phyloP scores from a whole-genome alignment of 2,888 invertebrate genomes.

The Pseudeuparius sepicola region DNA sequence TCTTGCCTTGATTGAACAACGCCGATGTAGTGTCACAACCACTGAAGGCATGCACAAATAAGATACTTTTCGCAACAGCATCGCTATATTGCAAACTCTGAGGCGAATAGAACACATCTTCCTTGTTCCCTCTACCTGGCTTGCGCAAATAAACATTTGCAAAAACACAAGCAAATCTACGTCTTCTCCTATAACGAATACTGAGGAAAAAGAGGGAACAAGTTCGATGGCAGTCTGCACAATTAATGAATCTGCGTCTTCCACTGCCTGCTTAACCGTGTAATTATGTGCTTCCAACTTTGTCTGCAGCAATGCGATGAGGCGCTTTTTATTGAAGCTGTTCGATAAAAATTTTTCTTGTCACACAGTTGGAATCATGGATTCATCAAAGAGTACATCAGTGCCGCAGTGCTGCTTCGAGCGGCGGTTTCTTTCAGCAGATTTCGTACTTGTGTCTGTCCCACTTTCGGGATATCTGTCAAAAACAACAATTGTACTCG shows the following conservation, averaged over 20 bases:
- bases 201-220: slow-evolving; percentile 12
- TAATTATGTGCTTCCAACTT: slow-evolving; percentile 16
- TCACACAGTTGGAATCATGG: slow-evolving; percentile 19
- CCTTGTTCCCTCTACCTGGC: slow-evolving; percentile 9
- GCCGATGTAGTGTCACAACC: too few relatives aligned
- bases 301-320: slow-evolving; percentile 21
- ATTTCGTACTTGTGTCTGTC: slow-evolving; percentile 20
- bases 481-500: slow-evolving; percentile 22
- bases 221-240: slow-evolving; percentile 19
- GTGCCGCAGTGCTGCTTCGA: slow-evolving; percentile 1
- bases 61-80: neutral
- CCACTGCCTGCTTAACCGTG: slow-evolving; percentile 17
- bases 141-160: slow-evolving; percentile 9
- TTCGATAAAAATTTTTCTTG: slow-evolving; percentile 24
- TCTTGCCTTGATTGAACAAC: too few relatives aligned
- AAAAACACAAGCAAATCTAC: too few relatives aligned
- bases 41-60: too few relatives aligned
- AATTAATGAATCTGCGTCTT: slow-evolving; percentile 23
- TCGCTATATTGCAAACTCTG: slow-evolving; percentile 1
- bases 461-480: slow-evolving; percentile 22
- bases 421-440: slow-evolving; percentile 23
- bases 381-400: slow-evolving; percentile 13
- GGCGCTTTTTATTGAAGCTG: slow-evolving; percentile 19
- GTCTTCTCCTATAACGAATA: slow-evolving; percentile 21
- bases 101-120: slow-evolving; percentile 3